These are phyloP conservation scores for Palythoa heliodiscus DNA, from an alignment of 92 coral and sea anemone genomes.

Conservation along the genomic window DNA sequence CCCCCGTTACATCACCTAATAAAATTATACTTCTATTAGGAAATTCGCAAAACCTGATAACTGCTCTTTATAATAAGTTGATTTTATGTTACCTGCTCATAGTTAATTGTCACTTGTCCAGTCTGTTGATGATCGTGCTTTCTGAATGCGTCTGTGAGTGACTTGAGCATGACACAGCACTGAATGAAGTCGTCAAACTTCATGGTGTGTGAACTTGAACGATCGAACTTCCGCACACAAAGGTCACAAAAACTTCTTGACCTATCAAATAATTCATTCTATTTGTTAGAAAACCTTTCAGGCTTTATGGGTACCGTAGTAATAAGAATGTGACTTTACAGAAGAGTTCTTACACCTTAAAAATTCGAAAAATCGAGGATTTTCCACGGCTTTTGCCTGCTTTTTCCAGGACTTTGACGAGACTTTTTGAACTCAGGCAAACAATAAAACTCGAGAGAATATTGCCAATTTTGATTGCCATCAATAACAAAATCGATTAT, in stretches of 20 bases:
- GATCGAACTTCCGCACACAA: slow-evolving; percentile 95
- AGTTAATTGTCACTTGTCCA: slow-evolving; percentile 85
- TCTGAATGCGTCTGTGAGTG: slow-evolving; percentile 92
- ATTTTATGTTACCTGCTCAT: slow-evolving; percentile 85
- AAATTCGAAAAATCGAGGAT: no score
- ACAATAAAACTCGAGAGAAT: no score
- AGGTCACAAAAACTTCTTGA: slow-evolving; percentile 78
- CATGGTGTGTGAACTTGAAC: slow-evolving; percentile 79
- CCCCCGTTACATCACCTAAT: no score
- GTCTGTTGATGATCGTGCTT: slow-evolving; percentile 80
- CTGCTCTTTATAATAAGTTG: neutral
- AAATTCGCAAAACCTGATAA: neutral
- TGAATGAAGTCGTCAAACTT: slow-evolving; percentile 99
- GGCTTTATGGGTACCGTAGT: no score
- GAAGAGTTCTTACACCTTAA: no score
- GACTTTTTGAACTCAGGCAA: no score
- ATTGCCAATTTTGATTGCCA: no score
- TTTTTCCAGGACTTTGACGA: no score
- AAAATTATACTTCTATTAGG: no score
- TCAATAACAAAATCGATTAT: no score
- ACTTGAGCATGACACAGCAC: slow-evolving; percentile 97
- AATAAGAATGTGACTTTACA: no score
- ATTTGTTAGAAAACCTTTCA: neutral
- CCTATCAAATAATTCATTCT: slow-evolving; percentile 48
- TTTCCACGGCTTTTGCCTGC: no score